A percentile compares a stretch with the other conserved stretches of the same genome.
These are phyloP conservation scores for Acrossocheilus wenchowensis DNA, from an alignment of 2,797 vertebrate genomes.

Conservation along the genomic window DNA sequence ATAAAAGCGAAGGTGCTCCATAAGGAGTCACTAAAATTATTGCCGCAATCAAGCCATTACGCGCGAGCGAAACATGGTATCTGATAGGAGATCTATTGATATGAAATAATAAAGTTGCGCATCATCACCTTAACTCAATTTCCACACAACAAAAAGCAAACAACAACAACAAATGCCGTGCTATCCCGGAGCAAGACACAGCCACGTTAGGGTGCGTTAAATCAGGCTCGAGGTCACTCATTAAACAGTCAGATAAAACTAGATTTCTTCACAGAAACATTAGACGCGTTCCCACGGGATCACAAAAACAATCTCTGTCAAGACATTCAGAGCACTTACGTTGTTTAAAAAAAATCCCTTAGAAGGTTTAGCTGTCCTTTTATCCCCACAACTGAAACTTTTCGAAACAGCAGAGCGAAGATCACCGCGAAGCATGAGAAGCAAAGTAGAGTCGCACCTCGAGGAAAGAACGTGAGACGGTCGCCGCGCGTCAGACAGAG, in stretches of 20 bases:
- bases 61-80: slow-evolving; percentile 20
- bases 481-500: slow-evolving; percentile 63
- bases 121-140: slow-evolving; percentile 31
- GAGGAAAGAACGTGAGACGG: slow-evolving; percentile 72
- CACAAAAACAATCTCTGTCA: slow-evolving; percentile 41
- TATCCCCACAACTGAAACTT: slow-evolving; percentile 66
- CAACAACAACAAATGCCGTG: slow-evolving; percentile 37
- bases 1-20: slow-evolving; percentile 10
- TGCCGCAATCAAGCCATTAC: slow-evolving; percentile 31
- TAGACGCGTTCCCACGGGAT: slow-evolving; percentile 44
- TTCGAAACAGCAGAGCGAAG: slow-evolving; percentile 62
- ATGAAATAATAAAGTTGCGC: slow-evolving; percentile 34
- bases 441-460: slow-evolving; percentile 80
- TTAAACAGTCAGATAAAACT: slow-evolving; percentile 39
- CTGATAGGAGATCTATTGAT: slow-evolving; percentile 34
- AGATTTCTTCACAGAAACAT: slow-evolving; percentile 57
- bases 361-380: slow-evolving; percentile 58
- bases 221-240: slow-evolving; percentile 26
- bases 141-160: slow-evolving; percentile 37
- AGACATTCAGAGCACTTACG: slow-evolving; percentile 63
- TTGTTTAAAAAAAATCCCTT: slow-evolving; percentile 63
- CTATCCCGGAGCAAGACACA: slow-evolving; percentile 29
- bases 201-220: slow-evolving; percentile 34
- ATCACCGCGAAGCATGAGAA: slow-evolving; percentile 76
- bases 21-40: slow-evolving; percentile 39